These are phyloP conservation scores for Laticauda colubrina DNA, from an alignment of 2,113 vertebrate genomes.

Conservation along the genomic window DNA sequence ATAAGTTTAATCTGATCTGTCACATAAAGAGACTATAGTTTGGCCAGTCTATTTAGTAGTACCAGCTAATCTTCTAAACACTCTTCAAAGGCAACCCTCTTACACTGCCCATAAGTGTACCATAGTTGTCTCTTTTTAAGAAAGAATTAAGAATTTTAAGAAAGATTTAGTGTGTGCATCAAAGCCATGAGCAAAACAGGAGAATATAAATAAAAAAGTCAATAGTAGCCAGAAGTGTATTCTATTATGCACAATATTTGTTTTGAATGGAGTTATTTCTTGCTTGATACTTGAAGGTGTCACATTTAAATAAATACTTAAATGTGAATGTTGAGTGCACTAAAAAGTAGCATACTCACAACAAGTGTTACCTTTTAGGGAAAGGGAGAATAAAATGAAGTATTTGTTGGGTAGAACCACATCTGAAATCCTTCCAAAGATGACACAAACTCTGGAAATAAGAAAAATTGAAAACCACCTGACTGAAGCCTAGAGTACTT, in stretches of 20 bases:
- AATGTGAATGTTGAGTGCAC: neutral
- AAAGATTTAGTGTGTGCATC: neutral
- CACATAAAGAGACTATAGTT: neutral
- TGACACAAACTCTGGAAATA: neutral
- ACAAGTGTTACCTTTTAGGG: neutral
- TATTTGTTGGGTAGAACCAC: neutral
- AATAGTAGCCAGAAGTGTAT: neutral
- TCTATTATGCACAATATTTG: neutral
- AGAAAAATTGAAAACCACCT: neutral
- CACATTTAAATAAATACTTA: conserved; percentile 5
- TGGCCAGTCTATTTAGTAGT: neutral
- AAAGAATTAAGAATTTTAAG: neutral
- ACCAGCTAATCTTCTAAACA: neutral
- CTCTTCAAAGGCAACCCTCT: too few species aligned
- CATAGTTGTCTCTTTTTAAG: neutral
- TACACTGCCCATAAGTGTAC: neutral
- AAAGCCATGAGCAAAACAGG: neutral
- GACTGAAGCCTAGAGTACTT: neutral
- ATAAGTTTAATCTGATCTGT: neutral
- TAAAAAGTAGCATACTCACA: neutral
- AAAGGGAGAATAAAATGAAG: neutral
- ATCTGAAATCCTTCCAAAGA: neutral
- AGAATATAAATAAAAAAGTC: neutral
- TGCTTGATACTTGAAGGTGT: neutral
- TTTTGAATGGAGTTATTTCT: neutral